These are phyloP conservation scores for Sialia sialis DNA, from an alignment of 2,113 vertebrate species.

Conservation along the genomic window DNA sequence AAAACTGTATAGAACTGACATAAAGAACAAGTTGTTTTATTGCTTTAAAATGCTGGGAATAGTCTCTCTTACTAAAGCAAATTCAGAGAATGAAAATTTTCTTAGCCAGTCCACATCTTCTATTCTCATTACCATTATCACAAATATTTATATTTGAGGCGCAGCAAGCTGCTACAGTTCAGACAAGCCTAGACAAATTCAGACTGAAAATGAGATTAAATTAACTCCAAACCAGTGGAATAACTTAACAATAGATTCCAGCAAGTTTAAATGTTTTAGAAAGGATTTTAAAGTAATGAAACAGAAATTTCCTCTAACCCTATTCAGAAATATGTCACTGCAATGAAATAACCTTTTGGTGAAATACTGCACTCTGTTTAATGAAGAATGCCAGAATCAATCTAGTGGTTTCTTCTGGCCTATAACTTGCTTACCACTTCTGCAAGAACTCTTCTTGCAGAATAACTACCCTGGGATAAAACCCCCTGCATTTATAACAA, in stretches of 20 bases:
- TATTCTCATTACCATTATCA: not conserved
- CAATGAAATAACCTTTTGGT: not conserved
- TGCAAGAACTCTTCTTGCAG: not conserved
- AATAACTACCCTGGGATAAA: not conserved
- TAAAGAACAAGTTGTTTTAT: not conserved
- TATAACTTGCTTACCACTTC: not conserved
- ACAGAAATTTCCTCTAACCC: not conserved
- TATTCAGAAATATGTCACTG: not conserved
- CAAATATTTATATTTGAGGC: conserved; percentile 30
- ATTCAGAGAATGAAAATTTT: not conserved
- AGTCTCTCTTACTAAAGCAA: not conserved
- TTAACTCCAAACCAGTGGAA: not conserved
- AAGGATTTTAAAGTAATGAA: not conserved
- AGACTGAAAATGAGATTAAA: not conserved
- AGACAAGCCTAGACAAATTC: not conserved
- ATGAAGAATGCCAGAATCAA: not conserved
- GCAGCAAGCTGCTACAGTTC: not conserved
- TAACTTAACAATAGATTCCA: not conserved
- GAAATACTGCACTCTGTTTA: not conserved
- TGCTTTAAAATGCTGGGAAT: not conserved
- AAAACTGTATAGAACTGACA: not conserved
- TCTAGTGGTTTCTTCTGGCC: not conserved
- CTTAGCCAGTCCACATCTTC: not conserved
- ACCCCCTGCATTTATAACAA: not conserved
- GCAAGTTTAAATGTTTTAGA: not conserved